Conservation (phyloP, 2,113 vertebrate species). For the Nematolebias whitei region DNA sequence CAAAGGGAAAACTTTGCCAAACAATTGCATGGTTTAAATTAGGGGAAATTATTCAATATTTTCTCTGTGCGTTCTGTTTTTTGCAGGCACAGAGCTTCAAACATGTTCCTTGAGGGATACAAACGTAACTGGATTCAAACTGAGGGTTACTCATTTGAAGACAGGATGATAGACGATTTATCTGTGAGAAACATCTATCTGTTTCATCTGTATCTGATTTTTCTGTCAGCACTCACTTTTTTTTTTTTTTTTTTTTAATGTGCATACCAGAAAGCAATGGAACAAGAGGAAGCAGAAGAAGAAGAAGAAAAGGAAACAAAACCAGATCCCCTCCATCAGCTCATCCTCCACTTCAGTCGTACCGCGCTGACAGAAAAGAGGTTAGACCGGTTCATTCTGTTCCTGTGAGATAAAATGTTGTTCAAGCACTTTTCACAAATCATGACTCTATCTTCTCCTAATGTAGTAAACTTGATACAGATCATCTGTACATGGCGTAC, state of each 20-base stretch:
- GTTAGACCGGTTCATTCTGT: constrained; percentile 62
- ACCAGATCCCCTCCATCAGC: constrained; percentile 92
- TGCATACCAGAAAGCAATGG: constrained; percentile 80
- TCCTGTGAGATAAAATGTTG: background rate
- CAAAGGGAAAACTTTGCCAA: background rate
- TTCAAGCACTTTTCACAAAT: background rate
- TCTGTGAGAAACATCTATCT: constrained; percentile 80
- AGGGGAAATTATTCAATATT: too few species aligned
- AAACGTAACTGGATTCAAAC: constrained; percentile 87
- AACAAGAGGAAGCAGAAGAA: constrained; percentile 87
- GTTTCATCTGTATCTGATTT: background rate
- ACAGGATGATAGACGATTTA: constrained; percentile 93
- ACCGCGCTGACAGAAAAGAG: constrained; percentile 93
- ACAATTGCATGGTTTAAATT: background rate
- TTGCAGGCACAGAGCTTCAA: constrained; percentile 90
- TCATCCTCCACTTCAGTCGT: constrained; percentile 94
- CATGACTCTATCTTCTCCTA: constrained; percentile 2
- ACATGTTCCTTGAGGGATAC: constrained; percentile 93
- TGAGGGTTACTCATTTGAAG: constrained; percentile 91
- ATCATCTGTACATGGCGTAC: constrained; percentile 84
- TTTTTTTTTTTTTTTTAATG: background rate
- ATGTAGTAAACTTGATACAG: constrained; percentile 81
- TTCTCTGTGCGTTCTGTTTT: background rate
- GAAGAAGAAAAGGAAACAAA: constrained; percentile 88
- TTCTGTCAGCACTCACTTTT: background rate